Percentiles rank a stretch among this genome's conserved stretches.
Conservation (phyloP, 1,140 invertebrate species). For the Popillia japonica region DNA sequence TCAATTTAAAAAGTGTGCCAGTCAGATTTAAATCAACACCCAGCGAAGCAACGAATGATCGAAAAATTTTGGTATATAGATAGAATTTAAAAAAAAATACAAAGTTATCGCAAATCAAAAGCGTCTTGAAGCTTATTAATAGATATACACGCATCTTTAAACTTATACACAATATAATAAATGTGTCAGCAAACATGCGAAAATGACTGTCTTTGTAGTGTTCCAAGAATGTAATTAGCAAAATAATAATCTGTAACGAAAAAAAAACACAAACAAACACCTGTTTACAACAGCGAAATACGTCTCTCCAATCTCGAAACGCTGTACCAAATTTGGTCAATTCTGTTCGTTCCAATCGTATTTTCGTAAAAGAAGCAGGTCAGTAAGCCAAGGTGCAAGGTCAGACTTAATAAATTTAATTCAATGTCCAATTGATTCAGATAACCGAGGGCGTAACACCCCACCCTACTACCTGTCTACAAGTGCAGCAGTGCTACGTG, state of each 20-base stretch:
- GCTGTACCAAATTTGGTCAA: not conserved
- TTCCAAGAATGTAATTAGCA: no score
- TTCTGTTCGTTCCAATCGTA: not conserved
- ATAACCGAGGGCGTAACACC: not conserved
- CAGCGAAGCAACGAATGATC: not conserved
- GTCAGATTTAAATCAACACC: constrained; percentile 14
- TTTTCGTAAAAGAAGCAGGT: constrained; percentile 27
- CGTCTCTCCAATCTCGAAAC: no score
- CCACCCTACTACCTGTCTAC: not conserved
- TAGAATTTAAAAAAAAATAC: not conserved
- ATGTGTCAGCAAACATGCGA: no score
- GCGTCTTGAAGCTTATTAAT: no score
- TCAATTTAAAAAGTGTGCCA: constrained; percentile 21
- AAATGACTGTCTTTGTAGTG: no score
- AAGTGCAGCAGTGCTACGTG: not conserved
- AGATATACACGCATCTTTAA: no score
- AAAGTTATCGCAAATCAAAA: no score
- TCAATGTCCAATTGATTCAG: not conserved
- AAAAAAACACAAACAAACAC: no score
- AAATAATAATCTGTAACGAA: no score
- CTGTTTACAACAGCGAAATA: no score
- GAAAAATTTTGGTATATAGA: not conserved
- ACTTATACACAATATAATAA: no score
- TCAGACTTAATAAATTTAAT: constrained; percentile 23
- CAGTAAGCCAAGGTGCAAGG: constrained; percentile 37